These are phyloP conservation scores for Tubulanus polymorphus DNA, from an alignment of 2,888 invertebrate species.

Conservation along the genomic window DNA sequence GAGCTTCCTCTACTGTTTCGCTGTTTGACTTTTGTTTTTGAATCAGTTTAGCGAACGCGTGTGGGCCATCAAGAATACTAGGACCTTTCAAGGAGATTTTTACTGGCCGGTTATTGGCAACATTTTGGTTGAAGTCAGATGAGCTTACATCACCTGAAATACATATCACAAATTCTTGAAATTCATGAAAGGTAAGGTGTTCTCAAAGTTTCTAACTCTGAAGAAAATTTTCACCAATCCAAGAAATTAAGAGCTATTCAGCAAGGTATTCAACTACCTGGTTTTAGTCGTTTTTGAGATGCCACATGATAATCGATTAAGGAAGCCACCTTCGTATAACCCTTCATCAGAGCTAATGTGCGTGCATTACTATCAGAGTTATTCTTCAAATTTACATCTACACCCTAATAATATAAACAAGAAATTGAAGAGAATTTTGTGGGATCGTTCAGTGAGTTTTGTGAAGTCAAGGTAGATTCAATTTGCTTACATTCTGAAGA, in stretches of 20 bases:
- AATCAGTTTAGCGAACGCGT: conserved; percentile 43
- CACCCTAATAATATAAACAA: conserved; percentile 35
- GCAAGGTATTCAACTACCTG: no score
- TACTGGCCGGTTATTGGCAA: background rate
- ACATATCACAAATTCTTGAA: conserved; percentile 24
- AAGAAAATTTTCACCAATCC: background rate
- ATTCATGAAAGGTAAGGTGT: no score
- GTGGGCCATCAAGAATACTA: conserved; percentile 48
- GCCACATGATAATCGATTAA: conserved; percentile 48
- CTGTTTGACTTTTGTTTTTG: no score
- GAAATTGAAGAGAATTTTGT: no score
- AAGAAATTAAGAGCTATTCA: no score
- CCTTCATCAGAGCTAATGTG: conserved; percentile 47
- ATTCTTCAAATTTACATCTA: conserved; percentile 42
- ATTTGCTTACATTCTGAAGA: conserved; percentile 49
- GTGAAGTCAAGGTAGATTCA: no score
- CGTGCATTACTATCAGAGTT: conserved; percentile 50
- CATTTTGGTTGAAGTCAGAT: conserved; percentile 28
- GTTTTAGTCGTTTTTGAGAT: background rate
- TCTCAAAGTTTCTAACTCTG: no score
- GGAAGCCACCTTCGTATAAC: conserved; percentile 50
- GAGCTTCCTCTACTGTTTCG: no score
- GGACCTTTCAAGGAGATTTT: conserved; percentile 25
- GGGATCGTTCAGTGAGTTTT: no score
- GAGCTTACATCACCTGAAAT: conserved; percentile 36